Evolutionary conservation across 2,797 vertebrate genomes (phyloP).

Genomic region (Paguma larvata): DNA sequence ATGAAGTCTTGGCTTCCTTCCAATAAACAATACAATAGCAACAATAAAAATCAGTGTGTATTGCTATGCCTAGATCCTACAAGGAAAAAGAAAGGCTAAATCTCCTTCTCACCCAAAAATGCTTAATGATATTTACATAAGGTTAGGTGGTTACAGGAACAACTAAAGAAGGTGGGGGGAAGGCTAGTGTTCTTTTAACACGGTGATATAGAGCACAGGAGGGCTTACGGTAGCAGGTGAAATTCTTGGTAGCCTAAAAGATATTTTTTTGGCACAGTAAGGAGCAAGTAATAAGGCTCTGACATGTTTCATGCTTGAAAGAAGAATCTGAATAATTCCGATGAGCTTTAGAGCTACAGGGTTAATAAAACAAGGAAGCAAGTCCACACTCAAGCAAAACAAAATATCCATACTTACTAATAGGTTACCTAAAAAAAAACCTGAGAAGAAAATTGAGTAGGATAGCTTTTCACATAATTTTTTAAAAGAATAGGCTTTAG

Average conservation of each 20-base stretch:
- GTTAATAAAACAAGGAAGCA: slow-evolving; percentile 39
- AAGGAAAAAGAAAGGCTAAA: neutral
- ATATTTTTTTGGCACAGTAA: neutral
- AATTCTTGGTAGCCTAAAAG: neutral
- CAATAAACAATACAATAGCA: slow-evolving; percentile 63
- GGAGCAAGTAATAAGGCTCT: neutral
- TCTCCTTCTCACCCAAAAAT: neutral
- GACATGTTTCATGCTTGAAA: slow-evolving; percentile 33
- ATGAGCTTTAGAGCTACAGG: slow-evolving; percentile 14
- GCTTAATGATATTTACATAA: slow-evolving; percentile 26
- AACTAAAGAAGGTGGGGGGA: neutral
- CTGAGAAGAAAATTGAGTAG: slow-evolving; percentile 4
- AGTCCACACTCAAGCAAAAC: slow-evolving; percentile 49
- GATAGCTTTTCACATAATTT: slow-evolving; percentile 51
- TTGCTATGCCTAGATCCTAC: neutral
- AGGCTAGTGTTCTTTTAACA: neutral
- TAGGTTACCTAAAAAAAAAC: slow-evolving; percentile 35
- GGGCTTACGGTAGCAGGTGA: neutral
- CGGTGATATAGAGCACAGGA: neutral
- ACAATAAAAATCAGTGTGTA: slow-evolving; percentile 61
- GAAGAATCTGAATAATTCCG: slow-evolving; percentile 43
- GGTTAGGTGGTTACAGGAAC: neutral
- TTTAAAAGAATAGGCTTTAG: slow-evolving; percentile 21
- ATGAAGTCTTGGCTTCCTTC: slow-evolving; percentile 24
- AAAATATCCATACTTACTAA: slow-evolving; percentile 44